These are phyloP conservation scores for Leptoclinus maculatus DNA, from an alignment of 2,797 vertebrate species.

Conservation along the genomic window DNA sequence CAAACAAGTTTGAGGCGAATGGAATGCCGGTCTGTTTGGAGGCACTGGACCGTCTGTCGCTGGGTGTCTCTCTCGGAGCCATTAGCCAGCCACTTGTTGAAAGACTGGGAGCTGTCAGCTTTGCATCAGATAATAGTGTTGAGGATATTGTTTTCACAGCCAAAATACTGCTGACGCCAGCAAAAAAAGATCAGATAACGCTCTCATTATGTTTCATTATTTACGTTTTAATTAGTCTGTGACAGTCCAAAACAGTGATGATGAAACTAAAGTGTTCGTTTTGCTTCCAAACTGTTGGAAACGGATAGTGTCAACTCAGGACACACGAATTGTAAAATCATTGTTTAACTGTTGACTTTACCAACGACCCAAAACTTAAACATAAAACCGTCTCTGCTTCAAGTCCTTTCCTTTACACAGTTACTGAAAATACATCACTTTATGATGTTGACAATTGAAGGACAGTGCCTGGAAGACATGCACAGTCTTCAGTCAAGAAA, in stretches of 20 bases:
- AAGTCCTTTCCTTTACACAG: constrained; percentile 57
- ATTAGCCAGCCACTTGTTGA: constrained; percentile 77
- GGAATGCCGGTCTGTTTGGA: constrained; percentile 79
- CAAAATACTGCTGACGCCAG: constrained; percentile 64
- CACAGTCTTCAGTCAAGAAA: constrained; percentile 47
- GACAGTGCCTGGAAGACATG: constrained; percentile 56
- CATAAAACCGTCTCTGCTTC: constrained; percentile 46
- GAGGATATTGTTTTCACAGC: constrained; percentile 68
- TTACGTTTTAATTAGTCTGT: constrained; percentile 43
- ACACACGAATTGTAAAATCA: constrained; percentile 47
- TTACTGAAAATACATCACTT: constrained; percentile 59
- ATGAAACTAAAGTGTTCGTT: constrained; percentile 29
- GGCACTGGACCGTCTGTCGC: constrained; percentile 73
- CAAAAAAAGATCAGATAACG: constrained; percentile 58
- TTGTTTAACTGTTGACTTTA: constrained; percentile 61
- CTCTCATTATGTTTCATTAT: constrained; percentile 40
- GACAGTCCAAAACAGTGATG: constrained; percentile 1
- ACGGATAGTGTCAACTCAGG: constrained; percentile 44
- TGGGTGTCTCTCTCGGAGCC: constrained; percentile 67
- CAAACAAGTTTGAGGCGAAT: constrained; percentile 77
- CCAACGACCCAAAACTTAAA: constrained; percentile 52
- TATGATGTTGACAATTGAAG: constrained; percentile 56
- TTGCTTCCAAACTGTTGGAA: constrained; percentile 35
- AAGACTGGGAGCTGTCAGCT: constrained; percentile 76
- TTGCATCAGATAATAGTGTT: constrained; percentile 67